Conservation (phyloP, 2,797 vertebrate species). For the Acrossocheilus fasciatus region DNA sequence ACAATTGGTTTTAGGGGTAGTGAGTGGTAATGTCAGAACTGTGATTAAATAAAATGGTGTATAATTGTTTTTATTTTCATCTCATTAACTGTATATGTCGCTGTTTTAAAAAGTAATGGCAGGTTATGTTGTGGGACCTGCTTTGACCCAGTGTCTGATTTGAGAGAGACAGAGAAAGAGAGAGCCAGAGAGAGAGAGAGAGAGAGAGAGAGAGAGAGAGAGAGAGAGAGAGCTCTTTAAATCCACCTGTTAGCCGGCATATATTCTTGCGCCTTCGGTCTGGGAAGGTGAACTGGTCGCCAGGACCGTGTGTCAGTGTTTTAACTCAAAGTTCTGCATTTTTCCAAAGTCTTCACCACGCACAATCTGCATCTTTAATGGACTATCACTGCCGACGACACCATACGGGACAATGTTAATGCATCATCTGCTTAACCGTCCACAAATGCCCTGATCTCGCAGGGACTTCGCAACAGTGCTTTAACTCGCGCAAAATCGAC, state of each 20-base stretch:
- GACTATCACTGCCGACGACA: constrained; percentile 59
- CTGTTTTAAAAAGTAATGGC: neutral
- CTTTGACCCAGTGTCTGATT: constrained; percentile 3
- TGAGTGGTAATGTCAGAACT: neutral
- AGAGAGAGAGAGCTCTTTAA: constrained; percentile 62
- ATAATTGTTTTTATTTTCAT: neutral
- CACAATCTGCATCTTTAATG: constrained; percentile 53
- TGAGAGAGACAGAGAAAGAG: constrained; percentile 26
- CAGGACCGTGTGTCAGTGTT: constrained; percentile 1
- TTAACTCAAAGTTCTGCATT: constrained; percentile 1
- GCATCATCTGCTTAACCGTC: constrained; percentile 40
- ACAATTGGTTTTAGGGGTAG: neutral
- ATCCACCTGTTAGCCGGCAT: constrained; percentile 75
- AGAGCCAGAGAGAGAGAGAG: constrained; percentile 39
- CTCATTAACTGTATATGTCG: neutral
- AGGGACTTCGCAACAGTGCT: constrained; percentile 44
- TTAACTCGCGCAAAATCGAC: constrained; percentile 25
- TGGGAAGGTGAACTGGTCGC: constrained; percentile 58
- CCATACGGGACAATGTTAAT: constrained; percentile 55
- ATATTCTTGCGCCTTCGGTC: constrained; percentile 45
- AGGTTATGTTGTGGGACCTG: neutral
- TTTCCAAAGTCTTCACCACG: neutral
- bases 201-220: constrained; percentile 40
- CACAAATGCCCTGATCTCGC: constrained; percentile 37
- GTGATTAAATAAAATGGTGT: neutral